A percentile compares a stretch with the other conserved stretches of the same genome.
These are phyloP conservation scores for Phrynosoma blainvillii DNA, from an alignment of 2,113 vertebrate genomes.

Conservation along the genomic window DNA sequence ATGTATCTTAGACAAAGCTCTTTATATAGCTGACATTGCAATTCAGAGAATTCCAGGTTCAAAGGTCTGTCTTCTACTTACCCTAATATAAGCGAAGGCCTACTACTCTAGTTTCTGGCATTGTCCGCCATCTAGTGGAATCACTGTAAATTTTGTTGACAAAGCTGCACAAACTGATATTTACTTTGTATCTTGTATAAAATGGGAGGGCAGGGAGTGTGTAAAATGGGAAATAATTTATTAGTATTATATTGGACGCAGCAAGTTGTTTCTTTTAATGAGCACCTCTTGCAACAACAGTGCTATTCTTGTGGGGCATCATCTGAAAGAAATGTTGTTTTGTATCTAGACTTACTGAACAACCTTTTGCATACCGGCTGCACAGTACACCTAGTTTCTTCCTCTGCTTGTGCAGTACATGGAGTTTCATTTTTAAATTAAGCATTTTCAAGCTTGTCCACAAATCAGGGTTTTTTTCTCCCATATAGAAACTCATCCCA, in stretches of 20 bases:
- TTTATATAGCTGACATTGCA: neutral
- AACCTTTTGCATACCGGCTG: no score
- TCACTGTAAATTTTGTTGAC: neutral
- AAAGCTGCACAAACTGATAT: neutral
- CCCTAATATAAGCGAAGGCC: neutral
- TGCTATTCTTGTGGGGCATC: neutral
- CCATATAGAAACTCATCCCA: no score
- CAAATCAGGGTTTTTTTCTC: no score
- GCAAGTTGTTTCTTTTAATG: neutral
- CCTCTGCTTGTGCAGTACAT: neutral
- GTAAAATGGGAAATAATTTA: neutral
- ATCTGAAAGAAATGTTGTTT: neutral
- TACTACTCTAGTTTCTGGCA: neutral
- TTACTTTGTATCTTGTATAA: neutral
- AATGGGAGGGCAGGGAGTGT: neutral
- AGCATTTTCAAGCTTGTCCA: neutral
- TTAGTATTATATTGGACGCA: neutral
- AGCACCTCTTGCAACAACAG: neutral
- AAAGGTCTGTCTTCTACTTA: neutral
- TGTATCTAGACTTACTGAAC: no score
- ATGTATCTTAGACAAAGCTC: neutral
- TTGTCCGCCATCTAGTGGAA: slow-evolving; percentile 31
- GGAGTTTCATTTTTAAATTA: neutral
- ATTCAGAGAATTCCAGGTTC: neutral
- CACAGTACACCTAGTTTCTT: no score